Conservation (phyloP, 2,113 vertebrate genomes). For the Prochilodus magdalenae region DNA sequence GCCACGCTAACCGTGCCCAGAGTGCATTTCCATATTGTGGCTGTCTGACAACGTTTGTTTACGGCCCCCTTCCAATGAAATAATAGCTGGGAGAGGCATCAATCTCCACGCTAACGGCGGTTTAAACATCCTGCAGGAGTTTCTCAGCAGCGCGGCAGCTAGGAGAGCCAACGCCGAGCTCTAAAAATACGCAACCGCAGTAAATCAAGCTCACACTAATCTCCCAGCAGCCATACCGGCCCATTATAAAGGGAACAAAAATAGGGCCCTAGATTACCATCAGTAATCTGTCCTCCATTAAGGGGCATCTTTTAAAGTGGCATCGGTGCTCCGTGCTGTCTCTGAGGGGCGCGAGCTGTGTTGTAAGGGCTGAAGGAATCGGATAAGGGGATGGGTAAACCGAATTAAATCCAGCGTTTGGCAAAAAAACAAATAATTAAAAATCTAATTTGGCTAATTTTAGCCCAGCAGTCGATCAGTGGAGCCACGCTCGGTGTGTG, state of each 20-base stretch:
- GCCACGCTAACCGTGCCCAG: conserved; percentile 26
- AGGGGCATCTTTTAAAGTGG: not conserved
- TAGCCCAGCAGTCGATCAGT: too few relatives aligned
- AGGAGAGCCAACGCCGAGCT: not conserved
- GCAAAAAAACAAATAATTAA: too few relatives aligned
- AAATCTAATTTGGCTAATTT: too few relatives aligned
- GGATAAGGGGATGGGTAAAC: too few relatives aligned
- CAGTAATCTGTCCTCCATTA: conserved; percentile 4
- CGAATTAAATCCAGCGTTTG: too few relatives aligned
- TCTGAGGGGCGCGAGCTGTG: too few relatives aligned
- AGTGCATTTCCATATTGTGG: conserved; percentile 76
- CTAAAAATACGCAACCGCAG: conserved; percentile 4
- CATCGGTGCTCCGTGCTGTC: not conserved
- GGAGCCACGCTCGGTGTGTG: too few relatives aligned
- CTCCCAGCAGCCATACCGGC: not conserved
- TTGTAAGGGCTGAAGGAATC: too few relatives aligned
- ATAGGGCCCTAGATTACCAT: not conserved
- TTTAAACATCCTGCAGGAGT: conserved; percentile 34
- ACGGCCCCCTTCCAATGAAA: conserved; percentile 78
- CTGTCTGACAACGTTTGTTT: conserved; percentile 77
- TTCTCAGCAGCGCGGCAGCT: not conserved
- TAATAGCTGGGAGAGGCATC: conserved; percentile 69
- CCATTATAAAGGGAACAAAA: not conserved
- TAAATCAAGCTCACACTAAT: not conserved
- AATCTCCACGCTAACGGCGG: conserved; percentile 63